These are phyloP conservation scores for Heteromyza rotundicornis DNA, from an alignment of 2,888 invertebrate genomes.

Conservation along the genomic window DNA sequence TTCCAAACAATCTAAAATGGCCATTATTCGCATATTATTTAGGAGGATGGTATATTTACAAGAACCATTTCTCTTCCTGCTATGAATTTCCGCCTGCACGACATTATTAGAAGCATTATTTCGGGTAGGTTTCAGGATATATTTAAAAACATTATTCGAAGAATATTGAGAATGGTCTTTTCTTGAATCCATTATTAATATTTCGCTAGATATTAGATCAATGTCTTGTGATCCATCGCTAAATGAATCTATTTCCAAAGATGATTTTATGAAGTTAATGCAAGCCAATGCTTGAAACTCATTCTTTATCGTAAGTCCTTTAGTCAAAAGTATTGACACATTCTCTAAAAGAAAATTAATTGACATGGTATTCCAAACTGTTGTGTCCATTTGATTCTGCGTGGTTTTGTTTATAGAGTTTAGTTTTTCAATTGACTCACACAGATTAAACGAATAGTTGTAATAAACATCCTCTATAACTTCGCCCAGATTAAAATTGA, in stretches of 20 bases:
- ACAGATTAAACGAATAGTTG: constrained; percentile 45
- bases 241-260: constrained; percentile 82
- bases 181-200: constrained; percentile 58
- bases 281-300: constrained; percentile 72
- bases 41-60: constrained; percentile 86
- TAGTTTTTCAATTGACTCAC: constrained; percentile 54
- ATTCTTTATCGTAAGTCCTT: constrained; percentile 32
- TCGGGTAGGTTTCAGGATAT: constrained; percentile 82
- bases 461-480: constrained; percentile 71
- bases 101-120: constrained; percentile 58
- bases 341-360: constrained; percentile 84
- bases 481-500: constrained; percentile 90
- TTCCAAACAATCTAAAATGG: constrained; percentile 93
- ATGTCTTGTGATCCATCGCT: constrained; percentile 91
- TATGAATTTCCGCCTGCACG: constrained; percentile 79
- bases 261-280: constrained; percentile 90
- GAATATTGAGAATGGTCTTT: constrained; percentile 27
- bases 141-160: constrained; percentile 82
- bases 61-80: constrained; percentile 71
- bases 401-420: constrained; percentile 45
- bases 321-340: constrained; percentile 71
- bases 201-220: constrained; percentile 87
- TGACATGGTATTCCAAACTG: constrained; percentile 80
- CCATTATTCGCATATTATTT: constrained; percentile 94
- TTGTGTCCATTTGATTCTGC: constrained; percentile 47